These are phyloP conservation scores for Poeciliopsis turneri DNA, from an alignment of 2,797 vertebrate genomes.

Conservation along the genomic window DNA sequence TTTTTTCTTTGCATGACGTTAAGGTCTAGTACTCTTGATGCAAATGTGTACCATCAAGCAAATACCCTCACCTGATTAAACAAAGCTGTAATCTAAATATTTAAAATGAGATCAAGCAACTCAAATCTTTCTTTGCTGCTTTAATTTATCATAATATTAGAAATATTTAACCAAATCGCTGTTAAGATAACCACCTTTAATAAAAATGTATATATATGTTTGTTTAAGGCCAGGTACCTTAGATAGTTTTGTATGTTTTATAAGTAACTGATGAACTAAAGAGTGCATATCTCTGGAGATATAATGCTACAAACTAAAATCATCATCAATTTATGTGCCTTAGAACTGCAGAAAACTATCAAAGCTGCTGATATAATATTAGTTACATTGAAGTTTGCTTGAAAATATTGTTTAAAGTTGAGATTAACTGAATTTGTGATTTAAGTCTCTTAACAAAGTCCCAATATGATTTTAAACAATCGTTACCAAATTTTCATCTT, in stretches of 20 bases:
- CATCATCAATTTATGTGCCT: neutral
- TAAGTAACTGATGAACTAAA: neutral
- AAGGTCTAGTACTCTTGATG: conserved; percentile 10
- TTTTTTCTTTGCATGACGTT: conserved; percentile 17
- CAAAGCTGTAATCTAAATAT: neutral
- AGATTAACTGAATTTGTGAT: neutral
- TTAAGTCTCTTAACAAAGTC: neutral
- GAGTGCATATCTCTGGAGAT: neutral
- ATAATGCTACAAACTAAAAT: neutral
- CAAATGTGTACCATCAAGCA: conserved; percentile 2
- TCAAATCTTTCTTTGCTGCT: neutral
- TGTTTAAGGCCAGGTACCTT: neutral
- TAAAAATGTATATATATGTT: neutral
- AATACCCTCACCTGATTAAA: neutral
- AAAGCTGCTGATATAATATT: neutral
- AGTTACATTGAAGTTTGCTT: neutral
- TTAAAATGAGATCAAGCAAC: neutral
- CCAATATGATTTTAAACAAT: neutral
- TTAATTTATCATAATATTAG: too few relatives aligned
- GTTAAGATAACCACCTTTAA: neutral
- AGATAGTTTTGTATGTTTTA: neutral
- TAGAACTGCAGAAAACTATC: neutral
- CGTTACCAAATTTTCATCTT: neutral
- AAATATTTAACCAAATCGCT: neutral
- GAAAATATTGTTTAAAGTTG: neutral